A percentile compares a stretch with the other conserved stretches of the same genome.
Evolutionary conservation across 2,797 vertebrate species (phyloP).

Genomic region (Typhlichthys subterraneus): DNA sequence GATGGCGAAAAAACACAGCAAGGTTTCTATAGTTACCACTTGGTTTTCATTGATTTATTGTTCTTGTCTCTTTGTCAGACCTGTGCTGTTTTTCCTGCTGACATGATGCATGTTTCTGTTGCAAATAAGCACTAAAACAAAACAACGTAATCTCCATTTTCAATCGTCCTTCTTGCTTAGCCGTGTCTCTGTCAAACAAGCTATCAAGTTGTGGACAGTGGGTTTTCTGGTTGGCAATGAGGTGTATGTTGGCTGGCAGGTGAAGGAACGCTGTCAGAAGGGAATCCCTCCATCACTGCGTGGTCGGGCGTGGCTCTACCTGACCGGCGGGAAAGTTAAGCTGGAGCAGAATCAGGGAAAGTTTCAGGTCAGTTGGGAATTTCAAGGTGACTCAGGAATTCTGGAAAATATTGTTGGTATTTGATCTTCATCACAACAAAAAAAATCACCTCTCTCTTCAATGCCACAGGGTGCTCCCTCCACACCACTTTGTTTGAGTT

Average conservation of each 20-base stretch:
- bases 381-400: not conserved
- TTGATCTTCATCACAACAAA: too few relatives aligned
- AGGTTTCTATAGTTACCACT: conserved; percentile 71
- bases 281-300: conserved; percentile 93
- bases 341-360: conserved; percentile 86
- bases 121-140: too few relatives aligned
- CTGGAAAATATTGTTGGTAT: too few relatives aligned
- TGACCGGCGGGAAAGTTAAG: conserved; percentile 92
- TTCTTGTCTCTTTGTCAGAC: not conserved
- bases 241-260: conserved; percentile 69
- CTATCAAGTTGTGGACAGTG: too few relatives aligned
- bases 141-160: not conserved
- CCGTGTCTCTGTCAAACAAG: too few relatives aligned
- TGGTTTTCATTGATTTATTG: not conserved
- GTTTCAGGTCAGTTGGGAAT: conserved; percentile 82
- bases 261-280: conserved; percentile 94
- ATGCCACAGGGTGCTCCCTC: too few relatives aligned
- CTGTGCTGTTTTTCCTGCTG: too few relatives aligned
- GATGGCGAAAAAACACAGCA: conserved; percentile 98
- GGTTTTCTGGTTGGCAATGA: too few relatives aligned
- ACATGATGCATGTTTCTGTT: too few relatives aligned
- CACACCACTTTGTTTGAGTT: too few relatives aligned
- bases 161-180: not conserved
- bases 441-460: too few relatives aligned
- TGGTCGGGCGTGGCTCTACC: conserved; percentile 95